phyloP scores from a whole-genome alignment of 2,888 invertebrate species.

The Diarsia rubi region DNA sequence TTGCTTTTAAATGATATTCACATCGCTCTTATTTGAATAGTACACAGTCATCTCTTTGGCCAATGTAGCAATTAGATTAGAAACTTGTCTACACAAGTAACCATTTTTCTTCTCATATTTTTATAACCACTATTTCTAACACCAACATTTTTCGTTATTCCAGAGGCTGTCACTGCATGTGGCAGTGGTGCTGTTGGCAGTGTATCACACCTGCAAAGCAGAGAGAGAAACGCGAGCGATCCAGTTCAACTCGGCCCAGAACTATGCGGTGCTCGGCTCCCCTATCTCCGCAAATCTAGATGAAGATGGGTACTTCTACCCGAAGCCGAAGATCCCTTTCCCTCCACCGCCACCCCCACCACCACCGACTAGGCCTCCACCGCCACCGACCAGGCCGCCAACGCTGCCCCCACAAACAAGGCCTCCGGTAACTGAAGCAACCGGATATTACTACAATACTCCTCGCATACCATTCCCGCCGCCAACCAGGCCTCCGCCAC shows the following conservation, averaged over 20 bases:
- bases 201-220: slow-evolving; percentile 82
- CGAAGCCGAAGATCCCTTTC: slow-evolving; percentile 85
- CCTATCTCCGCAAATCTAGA: slow-evolving; percentile 83
- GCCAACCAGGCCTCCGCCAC: slow-evolving; percentile 50
- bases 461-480: slow-evolving; percentile 63
- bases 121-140: neutral
- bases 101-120: neutral
- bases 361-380: slow-evolving; percentile 57
- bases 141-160: slow-evolving; percentile 61
- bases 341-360: slow-evolving; percentile 77
- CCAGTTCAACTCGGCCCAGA: slow-evolving; percentile 79
- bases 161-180: slow-evolving; percentile 89
- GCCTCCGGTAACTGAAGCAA: slow-evolving; percentile 62
- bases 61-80: neutral
- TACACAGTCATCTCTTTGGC: neutral
- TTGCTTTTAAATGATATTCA: neutral
- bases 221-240: slow-evolving; percentile 81
- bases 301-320: slow-evolving; percentile 89
- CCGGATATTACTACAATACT: slow-evolving; percentile 75
- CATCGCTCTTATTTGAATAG: neutral
- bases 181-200: slow-evolving; percentile 86
- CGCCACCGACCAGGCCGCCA: slow-evolving; percentile 32
- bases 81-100: neutral
- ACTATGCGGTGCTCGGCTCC: slow-evolving; percentile 84
- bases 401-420: slow-evolving; percentile 54